These are phyloP conservation scores for Yasuhikotakia modesta DNA, from an alignment of 2,797 vertebrate genomes.

Conservation along the genomic window DNA sequence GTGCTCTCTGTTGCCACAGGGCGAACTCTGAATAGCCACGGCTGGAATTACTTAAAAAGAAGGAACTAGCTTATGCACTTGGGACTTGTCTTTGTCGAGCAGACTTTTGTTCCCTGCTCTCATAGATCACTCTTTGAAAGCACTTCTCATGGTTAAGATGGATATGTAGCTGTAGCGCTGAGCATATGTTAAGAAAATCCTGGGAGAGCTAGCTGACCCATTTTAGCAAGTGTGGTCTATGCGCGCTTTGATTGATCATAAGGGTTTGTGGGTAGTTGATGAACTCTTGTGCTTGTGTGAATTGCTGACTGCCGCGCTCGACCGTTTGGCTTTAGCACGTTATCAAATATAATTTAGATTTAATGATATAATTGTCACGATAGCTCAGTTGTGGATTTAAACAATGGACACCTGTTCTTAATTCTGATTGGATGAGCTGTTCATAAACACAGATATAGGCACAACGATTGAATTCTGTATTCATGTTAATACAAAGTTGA, in stretches of 20 bases:
- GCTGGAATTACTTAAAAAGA: slow-evolving; percentile 81
- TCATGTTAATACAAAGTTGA: no score
- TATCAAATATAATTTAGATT: slow-evolving; percentile 8
- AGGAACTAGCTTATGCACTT: slow-evolving; percentile 74
- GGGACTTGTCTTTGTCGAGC: slow-evolving; percentile 81
- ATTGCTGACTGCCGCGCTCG: background rate
- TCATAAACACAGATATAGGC: no score
- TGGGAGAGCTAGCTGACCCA: slow-evolving; percentile 47
- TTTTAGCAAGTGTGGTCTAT: slow-evolving; percentile 41
- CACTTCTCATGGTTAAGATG: slow-evolving; percentile 60
- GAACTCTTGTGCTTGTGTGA: slow-evolving; percentile 47
- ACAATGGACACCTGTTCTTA: background rate
- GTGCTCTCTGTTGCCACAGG: slow-evolving; percentile 80
- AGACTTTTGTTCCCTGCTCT: slow-evolving; percentile 74
- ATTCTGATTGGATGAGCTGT: background rate
- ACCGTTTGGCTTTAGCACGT: background rate
- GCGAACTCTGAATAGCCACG: slow-evolving; percentile 83
- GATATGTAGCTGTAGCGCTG: slow-evolving; percentile 47
- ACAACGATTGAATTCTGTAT: no score
- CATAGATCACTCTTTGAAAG: slow-evolving; percentile 77
- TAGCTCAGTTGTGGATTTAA: background rate
- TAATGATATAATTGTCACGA: background rate
- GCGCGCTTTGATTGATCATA: slow-evolving; percentile 19
- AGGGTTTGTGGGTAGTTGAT: slow-evolving; percentile 35
- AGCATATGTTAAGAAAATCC: slow-evolving; percentile 55